Base-by-base conservation (phyloP, 2,888 invertebrate genomes). In the Acanthacorydalis orientalis region DNA sequence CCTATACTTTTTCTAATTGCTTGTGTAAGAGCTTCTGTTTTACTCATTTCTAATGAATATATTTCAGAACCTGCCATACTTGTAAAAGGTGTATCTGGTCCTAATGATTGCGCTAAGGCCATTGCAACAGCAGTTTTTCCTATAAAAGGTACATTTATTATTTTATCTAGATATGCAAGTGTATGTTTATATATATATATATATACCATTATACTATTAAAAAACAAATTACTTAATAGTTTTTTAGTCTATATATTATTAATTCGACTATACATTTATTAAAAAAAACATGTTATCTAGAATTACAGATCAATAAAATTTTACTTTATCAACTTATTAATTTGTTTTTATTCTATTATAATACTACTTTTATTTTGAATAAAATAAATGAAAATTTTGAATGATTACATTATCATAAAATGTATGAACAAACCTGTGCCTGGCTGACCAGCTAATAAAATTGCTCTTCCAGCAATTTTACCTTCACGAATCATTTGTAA, bases 81-180 rank as follows among this genome's bases (percentile, higher is more conserved):
- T 0, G 96, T 97, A 60, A 99, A 99, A 0, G 98, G 98, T 1
- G 97, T 97, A 61, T 97, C 97, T 1, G 78, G 75, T 0, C 95
- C 95, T 8, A 96, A 65, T 0, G 95, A 88, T 60, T 92, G 90
- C 0, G 95, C 91, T 60, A 96, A 74, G 1, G 89, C 98, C 77
- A 97, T 96, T 0, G 98, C 98, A 39, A 99, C 91, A 0, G 98
- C 98, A 0, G 98, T 99, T 70, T 99, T 98, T 10, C 97, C 93
- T 1, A 31, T 9, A 46, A 12, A 44, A 34, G 83, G 83, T 45
- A 23, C 23, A 23, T 23, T 23, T 14, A 38, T 34, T 35, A 50
- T 4, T 37, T 23, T n/a, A n/a, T n/a, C n/a, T n/a, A n/a, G n/a
- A n/a, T n/a, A n/a, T n/a, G n/a, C n/a, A n/a, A n/a, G n/a, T n/a